Conservation (phyloP, 2,888 invertebrate genomes). For the Eupithecia tripunctaria region DNA sequence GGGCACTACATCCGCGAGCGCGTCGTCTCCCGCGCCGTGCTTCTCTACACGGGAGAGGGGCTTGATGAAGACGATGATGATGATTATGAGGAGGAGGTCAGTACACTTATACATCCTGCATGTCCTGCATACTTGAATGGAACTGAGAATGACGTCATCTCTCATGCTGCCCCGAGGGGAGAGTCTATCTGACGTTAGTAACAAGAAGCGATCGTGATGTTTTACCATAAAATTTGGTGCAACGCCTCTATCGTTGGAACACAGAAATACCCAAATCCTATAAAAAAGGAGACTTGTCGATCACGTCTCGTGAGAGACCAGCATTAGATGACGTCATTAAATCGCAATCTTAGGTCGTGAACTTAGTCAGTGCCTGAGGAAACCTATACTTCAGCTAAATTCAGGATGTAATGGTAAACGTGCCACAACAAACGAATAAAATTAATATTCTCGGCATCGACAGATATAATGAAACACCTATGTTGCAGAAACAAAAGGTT, state of each 20-base stretch:
- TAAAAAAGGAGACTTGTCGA: no score
- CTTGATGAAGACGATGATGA: slow-evolving; percentile 92
- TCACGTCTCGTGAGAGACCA: no score
- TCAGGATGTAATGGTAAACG: background rate
- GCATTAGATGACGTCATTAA: background rate
- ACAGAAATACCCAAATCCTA: no score
- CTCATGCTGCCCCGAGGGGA: background rate
- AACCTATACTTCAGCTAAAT: slow-evolving; percentile 1
- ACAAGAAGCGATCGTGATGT: no score
- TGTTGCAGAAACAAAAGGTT: no score
- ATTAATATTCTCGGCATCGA: background rate
- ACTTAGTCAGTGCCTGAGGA: background rate
- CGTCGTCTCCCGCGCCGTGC: slow-evolving; percentile 97
- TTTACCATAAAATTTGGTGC: no score
- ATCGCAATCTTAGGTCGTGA: no score
- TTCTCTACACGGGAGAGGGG: slow-evolving; percentile 97
- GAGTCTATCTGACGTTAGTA: no score
- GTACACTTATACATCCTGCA: slow-evolving; percentile 39
- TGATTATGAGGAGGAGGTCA: slow-evolving; percentile 87
- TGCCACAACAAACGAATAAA: no score
- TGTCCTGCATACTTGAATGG: background rate
- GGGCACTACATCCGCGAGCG: slow-evolving; percentile 99
- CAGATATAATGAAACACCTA: no score
- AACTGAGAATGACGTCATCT: slow-evolving; percentile 1
- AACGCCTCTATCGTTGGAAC: no score